Percentiles rank a stretch among this genome's conserved stretches.
Conservation (phyloP, 2,888 invertebrate genomes). For the Therioaphis trifolii region DNA sequence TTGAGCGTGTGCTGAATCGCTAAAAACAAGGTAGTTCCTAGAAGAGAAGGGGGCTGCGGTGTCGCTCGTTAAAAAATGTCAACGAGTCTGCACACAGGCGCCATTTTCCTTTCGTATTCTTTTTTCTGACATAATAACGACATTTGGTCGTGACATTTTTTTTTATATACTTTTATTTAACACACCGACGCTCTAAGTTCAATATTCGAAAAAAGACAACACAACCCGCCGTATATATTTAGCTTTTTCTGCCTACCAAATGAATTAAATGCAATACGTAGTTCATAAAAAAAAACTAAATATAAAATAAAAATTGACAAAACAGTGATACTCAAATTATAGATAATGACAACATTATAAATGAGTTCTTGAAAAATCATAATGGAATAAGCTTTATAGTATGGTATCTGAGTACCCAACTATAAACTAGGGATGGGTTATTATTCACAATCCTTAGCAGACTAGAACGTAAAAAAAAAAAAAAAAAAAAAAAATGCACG, state of each 20-base stretch:
- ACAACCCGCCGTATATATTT: neutral
- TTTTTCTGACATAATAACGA: constrained; percentile 45
- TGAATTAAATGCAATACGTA: neutral
- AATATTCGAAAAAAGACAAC: neutral
- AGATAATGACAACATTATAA: too few species aligned
- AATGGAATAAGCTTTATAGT: too few species aligned
- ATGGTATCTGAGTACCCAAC: too few species aligned
- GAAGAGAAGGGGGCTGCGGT: constrained; percentile 19
- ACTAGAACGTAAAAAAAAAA: too few species aligned
- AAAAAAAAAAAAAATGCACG: too few species aligned
- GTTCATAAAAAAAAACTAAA: too few species aligned
- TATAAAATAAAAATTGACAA: too few species aligned
- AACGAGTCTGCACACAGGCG: constrained; percentile 53
- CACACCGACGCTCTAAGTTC: neutral
- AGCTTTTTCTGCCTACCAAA: neutral
- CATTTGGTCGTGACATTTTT: constrained; percentile 46
- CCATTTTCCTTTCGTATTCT: constrained; percentile 48
- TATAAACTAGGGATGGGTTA: too few species aligned
- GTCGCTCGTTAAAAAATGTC: constrained; percentile 60
- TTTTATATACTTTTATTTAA: constrained; percentile 12
- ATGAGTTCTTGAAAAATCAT: too few species aligned
- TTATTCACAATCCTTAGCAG: too few species aligned
- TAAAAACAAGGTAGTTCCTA: constrained; percentile 48
- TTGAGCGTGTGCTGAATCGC: constrained; percentile 59
- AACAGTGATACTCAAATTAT: too few species aligned